A percentile compares a stretch with the other conserved stretches of the same genome.
Evolutionary conservation across 2,113 vertebrate genomes (phyloP).

Genomic region (Pterocles burchelli): DNA sequence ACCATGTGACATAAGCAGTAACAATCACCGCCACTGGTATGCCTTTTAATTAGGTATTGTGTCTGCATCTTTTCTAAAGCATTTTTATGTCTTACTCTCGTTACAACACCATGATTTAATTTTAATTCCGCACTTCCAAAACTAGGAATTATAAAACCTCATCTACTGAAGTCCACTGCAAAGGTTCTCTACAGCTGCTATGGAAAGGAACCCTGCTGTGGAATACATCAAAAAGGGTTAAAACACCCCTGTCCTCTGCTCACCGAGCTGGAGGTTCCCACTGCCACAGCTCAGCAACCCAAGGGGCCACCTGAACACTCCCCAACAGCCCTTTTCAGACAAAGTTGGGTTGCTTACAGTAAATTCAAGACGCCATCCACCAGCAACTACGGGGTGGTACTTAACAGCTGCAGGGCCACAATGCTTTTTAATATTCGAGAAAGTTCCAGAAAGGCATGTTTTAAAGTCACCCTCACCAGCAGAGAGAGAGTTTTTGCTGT

Average conservation of each 20-base stretch:
- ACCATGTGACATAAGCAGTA: background rate
- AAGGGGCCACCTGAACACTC: background rate
- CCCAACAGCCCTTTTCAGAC: background rate
- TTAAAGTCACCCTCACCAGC: background rate
- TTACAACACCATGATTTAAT: background rate
- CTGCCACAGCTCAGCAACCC: background rate
- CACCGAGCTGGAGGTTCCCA: background rate
- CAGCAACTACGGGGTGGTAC: background rate
- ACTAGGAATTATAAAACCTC: background rate
- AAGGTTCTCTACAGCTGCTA: background rate
- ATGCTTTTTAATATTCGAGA: background rate
- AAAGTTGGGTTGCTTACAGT: fast-evolving
- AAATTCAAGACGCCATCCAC: background rate
- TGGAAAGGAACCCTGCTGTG: background rate
- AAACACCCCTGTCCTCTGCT: fast-evolving
- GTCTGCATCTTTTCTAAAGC: background rate
- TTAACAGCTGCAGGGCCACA: background rate
- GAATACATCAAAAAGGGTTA: background rate
- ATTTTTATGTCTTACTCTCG: background rate
- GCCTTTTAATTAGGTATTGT: background rate
- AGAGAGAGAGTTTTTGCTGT: background rate
- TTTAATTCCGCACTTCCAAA: background rate
- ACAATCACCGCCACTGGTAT: background rate
- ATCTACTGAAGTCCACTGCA: background rate
- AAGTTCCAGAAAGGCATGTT: background rate